Conservation (phyloP, 1,140 invertebrate genomes). For the Diorhabda carinulata region DNA sequence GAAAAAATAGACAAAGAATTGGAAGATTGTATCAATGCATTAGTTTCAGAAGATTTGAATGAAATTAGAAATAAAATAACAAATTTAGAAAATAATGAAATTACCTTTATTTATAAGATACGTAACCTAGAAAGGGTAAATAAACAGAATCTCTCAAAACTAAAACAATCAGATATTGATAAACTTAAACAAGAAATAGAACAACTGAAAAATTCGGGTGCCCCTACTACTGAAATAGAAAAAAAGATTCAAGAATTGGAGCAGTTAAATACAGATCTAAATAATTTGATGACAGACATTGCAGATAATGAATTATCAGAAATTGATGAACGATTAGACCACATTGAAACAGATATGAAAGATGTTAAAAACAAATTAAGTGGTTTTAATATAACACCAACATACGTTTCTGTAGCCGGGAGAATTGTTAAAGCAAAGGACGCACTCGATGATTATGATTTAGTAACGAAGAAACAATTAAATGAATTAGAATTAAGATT, state of each 20-base stretch:
- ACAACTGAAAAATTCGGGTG: not conserved
- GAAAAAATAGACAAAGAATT: not conserved
- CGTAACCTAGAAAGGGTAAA: slow-evolving; percentile 4
- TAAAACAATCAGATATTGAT: slow-evolving; percentile 4
- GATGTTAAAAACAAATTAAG: not conserved
- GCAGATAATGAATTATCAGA: not conserved
- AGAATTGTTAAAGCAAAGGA: slow-evolving; percentile 4
- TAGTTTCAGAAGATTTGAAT: not conserved
- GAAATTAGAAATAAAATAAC: not conserved
- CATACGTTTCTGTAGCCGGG: not conserved
- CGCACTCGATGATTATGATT: slow-evolving; percentile 1
- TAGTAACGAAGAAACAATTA: slow-evolving; percentile 8
- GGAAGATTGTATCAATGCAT: not conserved
- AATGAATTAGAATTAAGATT: slow-evolving; percentile 4
- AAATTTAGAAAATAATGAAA: slow-evolving; percentile 2
- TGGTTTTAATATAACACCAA: not conserved
- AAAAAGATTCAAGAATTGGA: not conserved
- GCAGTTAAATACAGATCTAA: not conserved
- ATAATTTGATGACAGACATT: not conserved
- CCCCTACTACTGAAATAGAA: not conserved
- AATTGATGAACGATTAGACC: slow-evolving; percentile 2
- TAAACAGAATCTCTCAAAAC: slow-evolving; percentile 3
- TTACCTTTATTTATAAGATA: slow-evolving; percentile 4
- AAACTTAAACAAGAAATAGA: not conserved
- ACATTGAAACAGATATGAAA: not conserved